Percentiles rank a stretch among this genome's conserved stretches.
phyloP scores from a whole-genome alignment of 2,888 invertebrate species.

The Ctena decussata region DNA sequence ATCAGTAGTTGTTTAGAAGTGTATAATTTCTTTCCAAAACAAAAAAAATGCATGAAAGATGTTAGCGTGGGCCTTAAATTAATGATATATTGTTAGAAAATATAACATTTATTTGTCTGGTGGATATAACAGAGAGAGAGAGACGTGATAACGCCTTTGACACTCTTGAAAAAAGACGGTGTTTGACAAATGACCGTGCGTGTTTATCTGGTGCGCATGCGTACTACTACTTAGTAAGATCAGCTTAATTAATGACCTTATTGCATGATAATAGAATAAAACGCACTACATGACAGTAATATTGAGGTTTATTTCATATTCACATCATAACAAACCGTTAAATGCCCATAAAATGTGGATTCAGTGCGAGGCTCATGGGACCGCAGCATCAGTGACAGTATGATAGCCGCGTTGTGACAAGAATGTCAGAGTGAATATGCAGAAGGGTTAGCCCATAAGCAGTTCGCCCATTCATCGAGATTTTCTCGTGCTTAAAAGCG shows the following conservation, averaged over 20 bases:
- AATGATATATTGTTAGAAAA: neutral
- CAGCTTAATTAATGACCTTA: neutral
- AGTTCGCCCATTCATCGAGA: no score
- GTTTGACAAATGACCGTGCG: neutral
- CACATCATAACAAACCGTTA: neutral
- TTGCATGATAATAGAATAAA: neutral
- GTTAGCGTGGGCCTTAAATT: neutral
- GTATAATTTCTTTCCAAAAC: no score
- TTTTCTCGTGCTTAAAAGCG: no score
- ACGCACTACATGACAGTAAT: neutral
- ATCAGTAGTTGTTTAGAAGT: no score
- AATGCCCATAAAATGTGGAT: neutral
- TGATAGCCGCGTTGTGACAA: no score
- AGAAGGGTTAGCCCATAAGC: no score
- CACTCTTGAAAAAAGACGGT: neutral
- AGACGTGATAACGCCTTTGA: neutral
- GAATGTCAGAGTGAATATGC: no score
- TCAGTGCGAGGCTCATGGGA: neutral
- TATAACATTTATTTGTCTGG: neutral
- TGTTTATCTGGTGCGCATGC: neutral
- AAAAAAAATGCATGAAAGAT: neutral
- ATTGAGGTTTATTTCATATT: neutral
- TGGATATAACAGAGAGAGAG: neutral
- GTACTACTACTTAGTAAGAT: neutral
- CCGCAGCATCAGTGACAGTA: no score